Conservation (phyloP, 2,888 invertebrate species). For the Agrilus cyanescens region DNA sequence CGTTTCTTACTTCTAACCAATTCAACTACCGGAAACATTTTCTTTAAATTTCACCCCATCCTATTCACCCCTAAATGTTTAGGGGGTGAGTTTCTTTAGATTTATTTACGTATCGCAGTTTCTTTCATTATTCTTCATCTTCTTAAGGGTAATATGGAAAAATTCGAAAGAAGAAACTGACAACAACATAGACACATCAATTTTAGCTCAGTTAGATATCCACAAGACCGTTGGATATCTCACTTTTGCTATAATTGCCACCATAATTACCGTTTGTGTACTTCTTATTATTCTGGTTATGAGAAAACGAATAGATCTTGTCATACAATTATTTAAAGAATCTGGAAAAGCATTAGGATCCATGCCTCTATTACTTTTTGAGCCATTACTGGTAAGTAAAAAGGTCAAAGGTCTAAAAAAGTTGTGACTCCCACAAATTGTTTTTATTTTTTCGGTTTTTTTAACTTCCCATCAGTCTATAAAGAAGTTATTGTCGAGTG, state of each 20-base stretch:
- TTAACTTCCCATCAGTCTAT: too few relatives aligned
- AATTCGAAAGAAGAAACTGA: conserved; percentile 26
- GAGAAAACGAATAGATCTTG: conserved; percentile 48
- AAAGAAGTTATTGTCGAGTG: too few relatives aligned
- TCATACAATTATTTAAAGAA: conserved; percentile 50
- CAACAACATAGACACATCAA: conserved; percentile 7
- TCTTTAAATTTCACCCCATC: too few relatives aligned
- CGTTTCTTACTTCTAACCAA: too few relatives aligned
- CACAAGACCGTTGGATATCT: conserved; percentile 29
- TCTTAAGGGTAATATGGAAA: conserved; percentile 35
- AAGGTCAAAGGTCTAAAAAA: too few relatives aligned
- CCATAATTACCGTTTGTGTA: conserved; percentile 44
- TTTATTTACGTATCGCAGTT: too few relatives aligned
- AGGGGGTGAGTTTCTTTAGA: too few relatives aligned
- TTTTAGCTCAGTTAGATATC: conserved; percentile 16
- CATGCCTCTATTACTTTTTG: conserved; percentile 48
- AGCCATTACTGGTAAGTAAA: conserved; percentile 45
- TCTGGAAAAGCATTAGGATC: conserved; percentile 50
- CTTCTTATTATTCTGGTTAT: conserved; percentile 45
- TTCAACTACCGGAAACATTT: too few relatives aligned
- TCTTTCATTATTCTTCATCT: too few relatives aligned
- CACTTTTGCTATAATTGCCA: conserved; percentile 45
- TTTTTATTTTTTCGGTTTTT: too few relatives aligned
- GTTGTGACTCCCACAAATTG: too few relatives aligned
- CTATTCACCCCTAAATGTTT: too few relatives aligned